Evolutionary conservation across 2,888 invertebrate genomes (phyloP), one percentile per base, ranked within the genome.

Genomic region (Argyresthia albistria): DNA sequence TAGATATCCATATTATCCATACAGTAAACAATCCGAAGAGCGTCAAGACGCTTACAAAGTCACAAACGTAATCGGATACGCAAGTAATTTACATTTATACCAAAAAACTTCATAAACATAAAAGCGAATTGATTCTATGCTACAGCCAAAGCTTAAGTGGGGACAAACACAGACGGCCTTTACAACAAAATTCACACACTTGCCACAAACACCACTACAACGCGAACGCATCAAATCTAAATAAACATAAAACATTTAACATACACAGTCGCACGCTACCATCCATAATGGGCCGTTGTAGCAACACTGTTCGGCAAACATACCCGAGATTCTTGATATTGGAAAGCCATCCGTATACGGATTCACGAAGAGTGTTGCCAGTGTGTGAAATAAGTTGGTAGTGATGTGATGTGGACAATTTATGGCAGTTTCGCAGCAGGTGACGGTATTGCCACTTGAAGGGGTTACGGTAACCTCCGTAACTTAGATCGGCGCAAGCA

Each of bases 371-470:
- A 25, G 25, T 25, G 25, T 25, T 25, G 25, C 25, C 25, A 25
- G 25, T 25, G 25, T 25, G 25, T 25, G 25, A 25, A 25, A 4
- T 25, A 25, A 25, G 25, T 25, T 25, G 43, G 51, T 35, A 8
- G 2, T 25, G 25, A 25, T 25, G 25, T 25, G 14, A 42, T 14
- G 39, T 42, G 9, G n/a, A 25, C 49, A 50, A 61, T 62, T 62
- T 61, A 61, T 58, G 12, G 58, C 47, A 47, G 46, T 49, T 8
- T 46, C 63, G 46, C 63, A 63, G 64, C 64, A 59, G 63, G 64
- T 56, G 62, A 59, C 53, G 53, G 56, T 54, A 59, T 57, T 56
- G 57, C 59, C 58, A 55, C 56, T 57, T 6, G 25, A 25, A 25
- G 25, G 25, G 25, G 6, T 39, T 39, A 39, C 39, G n/a, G n/a